These are phyloP conservation scores for Potamarius usumacintae DNA, from an alignment of 2,113 vertebrate species.

Conservation along the genomic window DNA sequence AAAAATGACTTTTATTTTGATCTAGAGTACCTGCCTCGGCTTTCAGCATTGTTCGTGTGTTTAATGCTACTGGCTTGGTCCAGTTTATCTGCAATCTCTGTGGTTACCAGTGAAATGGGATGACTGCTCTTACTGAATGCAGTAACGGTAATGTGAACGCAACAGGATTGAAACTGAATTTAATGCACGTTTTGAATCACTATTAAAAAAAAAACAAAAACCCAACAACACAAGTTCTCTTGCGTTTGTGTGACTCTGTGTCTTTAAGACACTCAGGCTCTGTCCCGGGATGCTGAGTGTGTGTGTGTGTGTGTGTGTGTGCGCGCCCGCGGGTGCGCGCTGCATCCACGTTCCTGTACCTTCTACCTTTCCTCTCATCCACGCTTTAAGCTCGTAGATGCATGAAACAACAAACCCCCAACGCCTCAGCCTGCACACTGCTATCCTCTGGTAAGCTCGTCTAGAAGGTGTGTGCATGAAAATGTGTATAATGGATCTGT, in stretches of 20 bases:
- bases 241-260: neutral
- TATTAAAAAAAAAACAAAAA: neutral
- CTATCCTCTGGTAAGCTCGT: neutral
- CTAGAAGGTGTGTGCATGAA: neutral
- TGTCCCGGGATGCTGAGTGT: constrained; percentile 55
- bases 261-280: constrained; percentile 28
- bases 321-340: neutral
- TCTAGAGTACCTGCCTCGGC: neutral
- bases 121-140: neutral
- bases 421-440: neutral
- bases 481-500: neutral
- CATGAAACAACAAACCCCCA: no score
- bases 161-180: neutral
- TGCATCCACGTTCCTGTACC: constrained; percentile 34
- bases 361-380: neutral
- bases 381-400: neutral
- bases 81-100: neutral
- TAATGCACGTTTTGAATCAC: no score
- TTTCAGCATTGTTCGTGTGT: neutral
- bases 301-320: constrained; percentile 29
- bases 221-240: neutral
- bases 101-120: neutral
- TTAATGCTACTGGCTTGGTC: constrained; percentile 4
- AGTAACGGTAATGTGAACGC: neutral
- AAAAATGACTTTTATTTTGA: constrained; percentile 35